Base-by-base conservation (phyloP, 2,888 invertebrate genomes). In the Ichneumoninae sp. region DNA sequence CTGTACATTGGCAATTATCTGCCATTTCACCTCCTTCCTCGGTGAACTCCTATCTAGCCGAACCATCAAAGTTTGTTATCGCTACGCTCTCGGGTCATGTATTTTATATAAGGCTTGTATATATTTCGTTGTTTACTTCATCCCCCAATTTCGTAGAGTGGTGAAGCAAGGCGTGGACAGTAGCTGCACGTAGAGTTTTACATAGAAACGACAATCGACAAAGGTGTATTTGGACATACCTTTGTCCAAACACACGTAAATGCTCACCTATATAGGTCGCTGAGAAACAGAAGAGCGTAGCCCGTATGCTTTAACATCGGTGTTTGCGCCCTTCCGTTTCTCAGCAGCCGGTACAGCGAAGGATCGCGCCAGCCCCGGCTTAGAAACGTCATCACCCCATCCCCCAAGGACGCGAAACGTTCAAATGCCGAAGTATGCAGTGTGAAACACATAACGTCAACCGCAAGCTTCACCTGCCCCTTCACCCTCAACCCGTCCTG, bases 381-480 rank as follows among this genome's bases (percentile, higher is more conserved):
- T 60, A 66, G 57, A 70, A 70, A 79, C 83, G 74, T 76, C 79
- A 82, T 81, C 75, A 33, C 69, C 36, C 50, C 26, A 70, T 66
- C 50, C 63, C 40, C 22, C 68, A 60, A 26, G 47, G 63, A 84
- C 65, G 81, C 87, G 87, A 83, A 33, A 86, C 80, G 71, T 87
- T 86, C 63, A 90, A 90, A 90, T 89, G 88, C 86, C 88, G 88
- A 88, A 90, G 88, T 86, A 86, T 77, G 84, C 73, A 66, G 57
- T 26, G 71, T 73, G 65, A 30, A 80, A 80, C 54, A 52, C 73
- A 80, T 36, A 66, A 73, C 54, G 57, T 80, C 66, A 73, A 80
- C 30, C 44, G 44, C 44, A 40, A 26, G 5, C 50, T 44, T 33
- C 7, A 30, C 8, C 47, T 10, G 13, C 68, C n/a, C 50, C 30